Evolutionary conservation across 1,140 invertebrate genomes (phyloP), one percentile per base, ranked within the genome.

Genomic region (Leptoteleia sp.): DNA sequence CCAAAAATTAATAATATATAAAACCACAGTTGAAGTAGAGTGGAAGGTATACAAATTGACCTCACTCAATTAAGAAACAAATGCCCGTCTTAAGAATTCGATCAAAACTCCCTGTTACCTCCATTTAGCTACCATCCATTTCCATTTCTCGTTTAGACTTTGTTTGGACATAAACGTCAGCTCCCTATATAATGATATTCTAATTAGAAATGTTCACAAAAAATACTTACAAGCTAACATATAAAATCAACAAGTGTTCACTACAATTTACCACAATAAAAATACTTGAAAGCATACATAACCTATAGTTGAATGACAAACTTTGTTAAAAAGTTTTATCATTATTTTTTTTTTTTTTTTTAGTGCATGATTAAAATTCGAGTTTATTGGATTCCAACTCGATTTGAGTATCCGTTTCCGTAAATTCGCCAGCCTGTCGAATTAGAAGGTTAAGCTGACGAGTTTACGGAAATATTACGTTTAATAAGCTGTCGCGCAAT

Each of bases 131-230:
- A 79, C 47, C 50, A 38, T 79, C 76, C 76, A 45, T 62, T 62
- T 57, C 59, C 64, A 38, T 70, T 75, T 79, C 64, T 67, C 12
- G 65, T 68, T 55, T 79, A 29, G 59, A 68, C 70, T 79, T 79
- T 68, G 76, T 75, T 65, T 75, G 50, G 76, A 70, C 50, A 64
- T 37, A 79, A 79, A 70, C 64, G 59, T 73, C 76, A 72, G 76
- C 57, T 61, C 77, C 77, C 71, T 80, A 80, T 75, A 80, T 76
- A 80, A 80, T 65, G 77, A 80, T 71, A 80, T 45, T 76, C 16
- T 61, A 75, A 52, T 80, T 80, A 80, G 71, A 68, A 52, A 42
- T 31, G 37, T 79, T n/a, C 73, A 70, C 13, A 5, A 64, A 47
- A 62, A 45, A n/a, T n/a, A 29, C 17, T 40, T 19, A 57, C 37